Evolutionary conservation across 2,888 invertebrate genomes (phyloP).

Genomic region (Orchestes rusci): DNA sequence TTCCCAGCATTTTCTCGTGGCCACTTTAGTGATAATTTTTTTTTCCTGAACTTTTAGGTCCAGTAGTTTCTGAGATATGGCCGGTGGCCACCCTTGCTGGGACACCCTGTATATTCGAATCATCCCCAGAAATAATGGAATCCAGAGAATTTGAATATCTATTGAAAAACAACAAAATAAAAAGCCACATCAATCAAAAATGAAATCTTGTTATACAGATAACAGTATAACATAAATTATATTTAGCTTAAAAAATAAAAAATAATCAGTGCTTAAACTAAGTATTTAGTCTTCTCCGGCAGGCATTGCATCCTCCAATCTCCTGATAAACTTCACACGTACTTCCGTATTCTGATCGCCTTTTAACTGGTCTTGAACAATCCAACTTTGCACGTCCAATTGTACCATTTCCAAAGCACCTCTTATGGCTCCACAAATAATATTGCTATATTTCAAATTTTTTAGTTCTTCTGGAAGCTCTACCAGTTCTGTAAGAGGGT

Average conservation of each 20-base stretch:
- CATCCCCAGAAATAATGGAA: no score
- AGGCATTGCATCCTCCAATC: conserved; percentile 95
- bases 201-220: background rate
- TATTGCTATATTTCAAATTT: conserved; percentile 82
- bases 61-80: no score
- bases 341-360: conserved; percentile 93
- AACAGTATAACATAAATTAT: background rate
- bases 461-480: conserved; percentile 83
- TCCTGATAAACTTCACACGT: conserved; percentile 86
- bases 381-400: conserved; percentile 90
- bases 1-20: no score
- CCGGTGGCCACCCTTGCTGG: no score
- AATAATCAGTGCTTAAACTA: background rate
- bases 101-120: no score
- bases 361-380: conserved; percentile 89
- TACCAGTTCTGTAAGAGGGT: conserved; percentile 95
- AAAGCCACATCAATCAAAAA: background rate
- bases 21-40: no score
- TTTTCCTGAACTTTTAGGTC: no score
- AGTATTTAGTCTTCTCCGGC: conserved; percentile 98
- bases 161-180: no score
- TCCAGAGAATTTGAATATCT: no score
- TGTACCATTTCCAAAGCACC: conserved; percentile 99
- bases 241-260: background rate
- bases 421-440: conserved; percentile 84